These are phyloP conservation scores for Sander vitreus DNA, from an alignment of 2,113 vertebrate species.

Conservation along the genomic window DNA sequence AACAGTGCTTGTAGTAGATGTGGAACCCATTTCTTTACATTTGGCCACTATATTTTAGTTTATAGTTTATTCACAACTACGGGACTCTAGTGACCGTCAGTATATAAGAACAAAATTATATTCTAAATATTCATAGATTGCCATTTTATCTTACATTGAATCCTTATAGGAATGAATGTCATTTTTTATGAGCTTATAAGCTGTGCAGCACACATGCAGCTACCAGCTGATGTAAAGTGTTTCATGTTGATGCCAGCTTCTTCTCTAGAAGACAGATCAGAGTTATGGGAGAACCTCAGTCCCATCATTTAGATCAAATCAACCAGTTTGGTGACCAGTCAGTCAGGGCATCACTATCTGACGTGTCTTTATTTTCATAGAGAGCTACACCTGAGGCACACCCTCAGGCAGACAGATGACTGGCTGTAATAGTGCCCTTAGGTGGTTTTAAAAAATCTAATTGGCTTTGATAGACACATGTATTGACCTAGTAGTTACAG, in stretches of 20 bases:
- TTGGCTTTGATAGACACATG: constrained; percentile 52
- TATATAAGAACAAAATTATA: background rate
- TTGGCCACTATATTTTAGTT: background rate
- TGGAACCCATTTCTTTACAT: background rate
- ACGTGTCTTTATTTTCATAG: constrained; percentile 38
- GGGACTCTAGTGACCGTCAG: background rate
- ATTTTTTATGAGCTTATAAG: constrained; percentile 22
- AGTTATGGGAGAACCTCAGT: constrained; percentile 4
- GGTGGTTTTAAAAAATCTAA: constrained; percentile 22
- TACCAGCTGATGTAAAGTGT: constrained; percentile 1
- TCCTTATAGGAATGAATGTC: background rate
- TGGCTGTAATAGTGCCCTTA: constrained; percentile 20
- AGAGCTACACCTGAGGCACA: constrained; percentile 55
- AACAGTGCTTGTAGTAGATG: background rate
- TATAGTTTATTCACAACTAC: background rate
- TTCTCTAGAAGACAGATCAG: constrained; percentile 20
- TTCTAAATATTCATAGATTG: constrained; percentile 13
- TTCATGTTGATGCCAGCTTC: constrained; percentile 12
- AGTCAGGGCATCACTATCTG: constrained; percentile 14
- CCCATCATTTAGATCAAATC: constrained; percentile 14
- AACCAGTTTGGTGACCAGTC: background rate
- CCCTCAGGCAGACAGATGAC: constrained; percentile 61
- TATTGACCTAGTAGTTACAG: constrained; percentile 48
- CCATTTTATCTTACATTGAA: constrained; percentile 9
- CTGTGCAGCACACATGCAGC: constrained; percentile 32